Evolutionary conservation across 2,113 vertebrate genomes (phyloP).

Genomic region (Pipra filicauda): DNA sequence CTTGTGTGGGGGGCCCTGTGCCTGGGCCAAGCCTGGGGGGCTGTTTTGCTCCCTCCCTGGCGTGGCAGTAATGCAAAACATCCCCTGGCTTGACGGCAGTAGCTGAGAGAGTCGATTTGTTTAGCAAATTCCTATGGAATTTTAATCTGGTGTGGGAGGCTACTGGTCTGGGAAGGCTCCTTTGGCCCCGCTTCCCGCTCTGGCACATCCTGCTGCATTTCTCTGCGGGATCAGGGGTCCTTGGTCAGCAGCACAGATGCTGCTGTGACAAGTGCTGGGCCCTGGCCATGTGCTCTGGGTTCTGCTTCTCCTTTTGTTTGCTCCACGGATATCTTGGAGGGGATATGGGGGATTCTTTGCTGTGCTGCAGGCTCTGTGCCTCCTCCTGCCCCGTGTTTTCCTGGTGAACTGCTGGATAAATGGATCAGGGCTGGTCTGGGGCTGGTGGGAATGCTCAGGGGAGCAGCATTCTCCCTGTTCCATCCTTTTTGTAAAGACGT

Average conservation of each 20-base stretch:
- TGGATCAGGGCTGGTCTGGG: not conserved
- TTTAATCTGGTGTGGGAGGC: constrained; percentile 45
- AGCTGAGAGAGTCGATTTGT: not conserved
- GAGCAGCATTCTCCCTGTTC: not conserved
- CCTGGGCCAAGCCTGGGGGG: not conserved
- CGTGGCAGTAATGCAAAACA: not conserved
- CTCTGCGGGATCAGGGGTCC: not conserved
- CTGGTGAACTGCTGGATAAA: accelerated
- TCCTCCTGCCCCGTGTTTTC: not conserved
- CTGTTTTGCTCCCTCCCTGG: not conserved
- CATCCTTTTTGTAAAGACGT: not conserved
- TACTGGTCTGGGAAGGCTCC: constrained; percentile 2
- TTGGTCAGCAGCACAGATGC: not conserved
- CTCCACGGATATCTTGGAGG: not conserved
- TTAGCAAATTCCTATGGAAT: constrained; percentile 31
- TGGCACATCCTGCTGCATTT: not conserved
- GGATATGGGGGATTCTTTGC: not conserved
- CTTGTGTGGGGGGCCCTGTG: not conserved
- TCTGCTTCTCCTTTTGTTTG: not conserved
- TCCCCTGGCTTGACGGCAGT: not conserved
- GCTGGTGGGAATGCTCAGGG: not conserved
- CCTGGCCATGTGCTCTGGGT: not conserved
- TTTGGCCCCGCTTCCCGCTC: not conserved
- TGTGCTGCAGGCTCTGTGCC: not conserved
- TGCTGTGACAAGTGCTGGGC: not conserved